Base-by-base conservation (phyloP, 2,797 vertebrate species). In the Schizopygopsis pylzovi region DNA sequence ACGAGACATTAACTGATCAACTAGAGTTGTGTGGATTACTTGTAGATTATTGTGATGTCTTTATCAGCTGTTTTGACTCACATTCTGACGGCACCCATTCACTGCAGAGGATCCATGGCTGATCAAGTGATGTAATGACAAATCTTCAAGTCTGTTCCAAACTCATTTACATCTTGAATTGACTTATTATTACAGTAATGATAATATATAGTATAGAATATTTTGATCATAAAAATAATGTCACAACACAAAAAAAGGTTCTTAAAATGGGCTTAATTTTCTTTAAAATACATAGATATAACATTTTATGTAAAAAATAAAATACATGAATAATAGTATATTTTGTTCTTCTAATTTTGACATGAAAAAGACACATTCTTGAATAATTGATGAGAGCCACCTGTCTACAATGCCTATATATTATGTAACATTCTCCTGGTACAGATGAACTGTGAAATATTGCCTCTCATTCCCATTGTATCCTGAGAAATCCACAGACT, bases 361-460 rank as follows among this genome's bases (percentile, higher is more conserved):
- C 72, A 52, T 52, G 11, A 77, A 56, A 33, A 52, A 77, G 73
- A n/a, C 6, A 77, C 20, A 45, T 28, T 28, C 15, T 43, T 13
- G 12, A 33, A 25, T 49, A 67, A 80, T 79, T 45, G 28, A 76
- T 22, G 28, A 52, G 39, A 28, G n/a, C 47, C 41, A 67, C 78
- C 59, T 33, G 61, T 67, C 61, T 49, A 47, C 43, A 80, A 33
- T 1, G 10, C 43, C 1, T 16, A 52, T 68, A 65, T 33, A 68
- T 52, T 68, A 49, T 20, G 49, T 67, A 49, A n/a, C 41, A 71
- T 33, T 84, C 47, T 68, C 65, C 52, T 72, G 39, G 7, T 54
- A 33, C n/a, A 37, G 28, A 85, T 59, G 1, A 70, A 79, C 68
- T 49, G 47, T 84, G 41, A 85, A 56, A 68, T 70, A 70, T 79